Evolutionary conservation across 2,888 invertebrate genomes (phyloP), one percentile per base, ranked within the genome.

Genomic region (Calliopum simillimum): DNA sequence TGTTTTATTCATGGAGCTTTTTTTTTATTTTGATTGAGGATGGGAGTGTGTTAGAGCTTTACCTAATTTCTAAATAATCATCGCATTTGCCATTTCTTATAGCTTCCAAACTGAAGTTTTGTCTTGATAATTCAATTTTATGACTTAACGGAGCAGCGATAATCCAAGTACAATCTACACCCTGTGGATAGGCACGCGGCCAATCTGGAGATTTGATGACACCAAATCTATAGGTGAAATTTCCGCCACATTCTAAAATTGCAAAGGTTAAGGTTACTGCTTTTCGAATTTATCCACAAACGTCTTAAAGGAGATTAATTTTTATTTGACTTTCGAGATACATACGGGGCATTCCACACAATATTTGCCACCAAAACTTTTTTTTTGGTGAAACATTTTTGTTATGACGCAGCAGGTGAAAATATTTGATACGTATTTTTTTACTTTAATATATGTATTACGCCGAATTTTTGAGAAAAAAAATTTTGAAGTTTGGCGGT

Each of bases 21-120:
- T n/a, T n/a, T n/a, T n/a, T n/a, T n/a, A n/a, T n/a, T n/a, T n/a
- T n/a, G n/a, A n/a, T n/a, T n/a, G n/a, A n/a, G n/a, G n/a, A n/a
- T n/a, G n/a, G n/a, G n/a, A n/a, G n/a, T 25, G 12, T 21, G 5
- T 12, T 46, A 14, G 5, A 23, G 1, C 11, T 44, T 72, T 64
- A 80, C 94, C 93, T 89, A 69, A 95, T 92, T 87, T 94, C 94
- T 41, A 95, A 84, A 80, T 88, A 92, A 84, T 94, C 94, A 79
- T 88, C 91, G 12, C 69, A 61, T 77, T 94, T 94, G 19, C 74
- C 69, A 1, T 71, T 86, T 86, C 86, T 87, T 86, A 86, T 87
- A 0, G 68, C 44, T 82, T 96, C 96, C 68, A 96, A 76, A 11
- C 90, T 86, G 78, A 94, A 93, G 61, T 88, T 84, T 0, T 88